Percentiles rank a stretch among this genome's conserved stretches.
These are phyloP conservation scores for Acanthopagrus latus DNA, from an alignment of 2,797 vertebrate species.

Conservation along the genomic window DNA sequence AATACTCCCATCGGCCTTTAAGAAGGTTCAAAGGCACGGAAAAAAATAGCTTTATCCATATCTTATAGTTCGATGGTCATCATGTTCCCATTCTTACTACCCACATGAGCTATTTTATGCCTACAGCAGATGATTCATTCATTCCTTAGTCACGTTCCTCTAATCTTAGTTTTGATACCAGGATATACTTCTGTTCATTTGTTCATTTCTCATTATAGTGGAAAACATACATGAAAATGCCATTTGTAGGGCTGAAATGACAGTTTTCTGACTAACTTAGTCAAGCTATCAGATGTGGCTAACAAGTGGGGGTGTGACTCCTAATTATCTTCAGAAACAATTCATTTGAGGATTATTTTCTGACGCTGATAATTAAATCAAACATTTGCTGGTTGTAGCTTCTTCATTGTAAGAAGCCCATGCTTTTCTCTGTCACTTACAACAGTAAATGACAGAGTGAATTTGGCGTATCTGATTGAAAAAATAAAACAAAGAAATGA, in stretches of 20 bases:
- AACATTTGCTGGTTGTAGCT: too few relatives aligned
- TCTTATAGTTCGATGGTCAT: not conserved
- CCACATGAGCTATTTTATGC: not conserved
- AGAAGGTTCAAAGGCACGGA: conserved; percentile 20
- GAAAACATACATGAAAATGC: too few relatives aligned
- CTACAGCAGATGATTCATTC: not conserved
- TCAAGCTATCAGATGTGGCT: not conserved
- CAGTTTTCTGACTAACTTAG: not conserved
- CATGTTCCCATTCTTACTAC: not conserved
- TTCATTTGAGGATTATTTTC: not conserved
- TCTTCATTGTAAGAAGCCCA: too few relatives aligned
- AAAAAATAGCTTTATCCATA: not conserved
- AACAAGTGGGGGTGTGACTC: not conserved
- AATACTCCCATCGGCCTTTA: not conserved
- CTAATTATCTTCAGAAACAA: not conserved
- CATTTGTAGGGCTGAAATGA: not conserved
- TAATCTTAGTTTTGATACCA: not conserved
- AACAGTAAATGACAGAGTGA: too few relatives aligned
- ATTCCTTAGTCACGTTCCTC: not conserved
- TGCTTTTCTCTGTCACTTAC: too few relatives aligned
- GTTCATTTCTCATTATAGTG: too few relatives aligned
- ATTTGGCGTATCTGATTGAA: too few relatives aligned
- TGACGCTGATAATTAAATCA: too few relatives aligned
- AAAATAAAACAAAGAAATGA: too few relatives aligned
- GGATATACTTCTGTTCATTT: not conserved